Base-by-base conservation (phyloP, 2,113 vertebrate species). In the Sorex araneus region DNA sequence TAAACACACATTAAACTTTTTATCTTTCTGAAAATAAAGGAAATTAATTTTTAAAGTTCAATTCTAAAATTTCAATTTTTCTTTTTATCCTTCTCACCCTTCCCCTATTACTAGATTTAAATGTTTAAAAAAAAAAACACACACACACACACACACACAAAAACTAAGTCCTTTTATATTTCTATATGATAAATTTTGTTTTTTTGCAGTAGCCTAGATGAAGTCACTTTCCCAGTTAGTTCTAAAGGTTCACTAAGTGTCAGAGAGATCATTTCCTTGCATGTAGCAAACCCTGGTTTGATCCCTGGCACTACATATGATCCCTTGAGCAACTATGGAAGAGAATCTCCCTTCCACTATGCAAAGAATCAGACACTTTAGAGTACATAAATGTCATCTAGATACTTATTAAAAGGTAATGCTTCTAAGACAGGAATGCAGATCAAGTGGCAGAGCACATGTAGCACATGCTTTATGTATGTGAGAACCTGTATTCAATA, bases 11-110 rank as follows among this genome's bases (percentile, higher is more conserved):
- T 18, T 81, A 19, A 64, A 8, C 66, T 16, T 40, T 87, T 87
- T 73, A 82, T 76, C 60, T 89, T 93, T 30, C 63, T 91, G 13
- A 91, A 92, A 91, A 30, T 54, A 89, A 91, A 95, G 18, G 60
- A 83, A 92, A 47, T 11, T 40, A 40, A 40, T 50, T 50, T 13
- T 90, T 71, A 64, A 77, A 69, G 36, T 78, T 73, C 21, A 87
- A 90, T 79, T 63, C 63, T n/a, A 3, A 43, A 78, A 94, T 30
- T 70, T 92, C 67, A 76, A 75, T 32, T 75, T 75, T 30, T 28
- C 70, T 50, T 82, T 92, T 74, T 18, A 80, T 66, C 90, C 2
- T 16, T 92, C 2, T 16, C 15, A 73, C 45, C 80, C 4, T 40
- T 40, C 40, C 40, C 40, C 40, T 40, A 40, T 9, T 19, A 63